Conservation (phyloP, 2,113 vertebrate species). For the Hydropotes inermis region DNA sequence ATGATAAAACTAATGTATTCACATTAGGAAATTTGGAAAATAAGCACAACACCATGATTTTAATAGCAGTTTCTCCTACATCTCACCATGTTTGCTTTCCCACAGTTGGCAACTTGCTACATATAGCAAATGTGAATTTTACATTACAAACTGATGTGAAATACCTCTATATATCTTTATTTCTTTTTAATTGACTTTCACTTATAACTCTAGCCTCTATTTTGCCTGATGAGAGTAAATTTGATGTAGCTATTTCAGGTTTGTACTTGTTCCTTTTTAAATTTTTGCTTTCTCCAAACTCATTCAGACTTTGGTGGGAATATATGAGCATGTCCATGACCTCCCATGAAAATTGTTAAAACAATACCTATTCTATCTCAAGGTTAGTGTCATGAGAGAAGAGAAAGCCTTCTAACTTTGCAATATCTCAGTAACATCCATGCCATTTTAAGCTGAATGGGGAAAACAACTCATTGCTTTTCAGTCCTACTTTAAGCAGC, state of each 20-base stretch:
- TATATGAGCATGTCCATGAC: not conserved
- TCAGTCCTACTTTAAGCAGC: not conserved
- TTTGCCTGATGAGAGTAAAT: not conserved
- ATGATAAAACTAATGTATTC: constrained; percentile 25
- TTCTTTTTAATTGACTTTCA: not conserved
- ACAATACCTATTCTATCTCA: not conserved
- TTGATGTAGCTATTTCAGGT: not conserved
- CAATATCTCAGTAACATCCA: not conserved
- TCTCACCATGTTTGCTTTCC: not conserved
- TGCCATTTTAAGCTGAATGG: not conserved
- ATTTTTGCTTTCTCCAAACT: not conserved
- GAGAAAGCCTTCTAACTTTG: not conserved
- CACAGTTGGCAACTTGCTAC: not conserved
- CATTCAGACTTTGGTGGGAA: not conserved
- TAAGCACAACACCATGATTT: not conserved
- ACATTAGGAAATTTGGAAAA: not conserved
- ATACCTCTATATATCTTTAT: not conserved
- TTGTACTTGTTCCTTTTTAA: not conserved
- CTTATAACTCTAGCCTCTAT: not conserved
- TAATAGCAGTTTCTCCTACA: constrained; percentile 23
- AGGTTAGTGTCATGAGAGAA: not conserved
- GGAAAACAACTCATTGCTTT: not conserved
- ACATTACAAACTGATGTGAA: constrained; percentile 4
- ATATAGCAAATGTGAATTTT: constrained; percentile 29
- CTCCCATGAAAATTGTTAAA: not conserved